These are phyloP conservation scores for Sebastes hubbsi DNA, from an alignment of 2,797 vertebrate genomes.

Conservation along the genomic window DNA sequence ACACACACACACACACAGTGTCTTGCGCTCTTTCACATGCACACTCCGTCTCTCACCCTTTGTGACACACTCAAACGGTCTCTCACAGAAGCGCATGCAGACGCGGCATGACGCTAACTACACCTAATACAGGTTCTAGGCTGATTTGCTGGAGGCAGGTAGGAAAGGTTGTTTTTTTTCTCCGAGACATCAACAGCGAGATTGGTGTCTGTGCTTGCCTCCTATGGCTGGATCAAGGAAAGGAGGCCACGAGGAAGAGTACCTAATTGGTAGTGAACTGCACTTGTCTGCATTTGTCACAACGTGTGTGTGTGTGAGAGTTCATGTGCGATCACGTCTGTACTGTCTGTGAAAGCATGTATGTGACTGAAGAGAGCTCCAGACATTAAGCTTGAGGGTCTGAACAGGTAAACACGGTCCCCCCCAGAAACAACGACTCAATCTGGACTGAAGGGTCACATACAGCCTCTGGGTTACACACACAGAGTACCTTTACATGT, in stretches of 20 bases:
- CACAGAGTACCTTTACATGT: background rate
- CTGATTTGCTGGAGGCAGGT: conserved; percentile 44
- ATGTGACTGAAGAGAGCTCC: background rate
- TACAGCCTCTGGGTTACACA: conserved; percentile 15
- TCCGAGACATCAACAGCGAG: conserved; percentile 37
- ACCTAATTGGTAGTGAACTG: conserved; percentile 41
- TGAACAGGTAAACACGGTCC: conserved; percentile 29
- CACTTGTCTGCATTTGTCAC: background rate
- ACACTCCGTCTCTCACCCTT: conserved; percentile 18
- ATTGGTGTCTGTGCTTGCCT: conserved; percentile 44
- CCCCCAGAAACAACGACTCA: conserved; percentile 19
- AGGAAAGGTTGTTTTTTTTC: background rate
- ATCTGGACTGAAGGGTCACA: conserved; percentile 30
- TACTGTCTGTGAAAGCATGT: background rate
- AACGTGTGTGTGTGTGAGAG: background rate
- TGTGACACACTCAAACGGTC: conserved; percentile 31
- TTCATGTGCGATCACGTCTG: background rate
- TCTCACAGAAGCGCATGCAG: conserved; percentile 25
- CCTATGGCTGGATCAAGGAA: conserved; percentile 40
- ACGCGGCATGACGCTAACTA: conserved; percentile 39
- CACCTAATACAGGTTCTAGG: conserved; percentile 41
- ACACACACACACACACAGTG: background rate
- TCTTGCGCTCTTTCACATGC: background rate
- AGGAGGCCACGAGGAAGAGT: conserved; percentile 20
- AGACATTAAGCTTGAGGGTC: background rate